Evolutionary conservation across 2,888 invertebrate genomes (phyloP).

Genomic region (Muscina levida): DNA sequence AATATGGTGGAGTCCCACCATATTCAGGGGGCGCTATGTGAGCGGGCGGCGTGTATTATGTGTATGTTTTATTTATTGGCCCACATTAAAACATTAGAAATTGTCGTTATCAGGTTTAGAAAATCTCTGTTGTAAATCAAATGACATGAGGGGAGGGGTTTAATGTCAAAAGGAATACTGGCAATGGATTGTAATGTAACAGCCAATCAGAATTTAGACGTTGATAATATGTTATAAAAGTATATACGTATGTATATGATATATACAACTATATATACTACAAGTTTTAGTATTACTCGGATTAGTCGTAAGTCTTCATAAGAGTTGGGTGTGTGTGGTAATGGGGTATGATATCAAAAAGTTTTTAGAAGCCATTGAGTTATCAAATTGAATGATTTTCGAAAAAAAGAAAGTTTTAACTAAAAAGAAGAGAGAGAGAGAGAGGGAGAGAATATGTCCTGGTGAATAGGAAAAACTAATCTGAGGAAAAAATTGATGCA

Average conservation of each 20-base stretch:
- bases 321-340: neutral
- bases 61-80: neutral
- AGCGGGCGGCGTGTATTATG: neutral
- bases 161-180: neutral
- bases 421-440: no score
- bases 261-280: no score
- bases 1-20: slow-evolving; percentile 10
- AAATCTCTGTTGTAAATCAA: slow-evolving; percentile 52
- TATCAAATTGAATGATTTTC: slow-evolving; percentile 37
- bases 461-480: neutral
- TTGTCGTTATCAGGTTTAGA: slow-evolving; percentile 19
- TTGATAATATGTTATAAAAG: no score
- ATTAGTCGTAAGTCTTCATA: no score
- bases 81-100: slow-evolving; percentile 24
- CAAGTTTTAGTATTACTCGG: no score
- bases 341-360: neutral
- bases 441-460: no score
- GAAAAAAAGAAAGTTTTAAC: slow-evolving; percentile 4
- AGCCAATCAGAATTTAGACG: slow-evolving; percentile 24
- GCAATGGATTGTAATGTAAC: neutral
- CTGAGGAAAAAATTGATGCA: no score
- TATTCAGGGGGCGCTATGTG: neutral
- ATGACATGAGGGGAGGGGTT: neutral
- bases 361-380: slow-evolving; percentile 9
- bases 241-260: no score